Base-by-base conservation (phyloP, 2,888 invertebrate genomes). In the Agapostemon virescens region DNA sequence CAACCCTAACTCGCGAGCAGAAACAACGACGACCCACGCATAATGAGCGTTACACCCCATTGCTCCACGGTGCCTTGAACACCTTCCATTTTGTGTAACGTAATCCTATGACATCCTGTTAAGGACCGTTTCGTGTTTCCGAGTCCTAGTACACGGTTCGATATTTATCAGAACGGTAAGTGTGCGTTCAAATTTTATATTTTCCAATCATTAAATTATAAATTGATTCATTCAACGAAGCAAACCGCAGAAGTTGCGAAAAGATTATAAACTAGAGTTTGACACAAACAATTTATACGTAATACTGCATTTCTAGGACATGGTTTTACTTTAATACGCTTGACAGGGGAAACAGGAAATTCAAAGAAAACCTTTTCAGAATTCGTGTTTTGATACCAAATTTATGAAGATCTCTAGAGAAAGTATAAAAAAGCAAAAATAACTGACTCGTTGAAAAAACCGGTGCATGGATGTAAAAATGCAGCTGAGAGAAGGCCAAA, bases 21-120 rank as follows among this genome's bases (percentile, higher is more conserved):
- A 58, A 77, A 71, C 82, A 68, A 71, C 68, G 68, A 74, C 68
- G 70, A n/a, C 49, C 23, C 26, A 69, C 78, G 77, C 76, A 72
- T 84, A 84, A 84, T 78, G 76, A 84, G 81, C 64, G 76, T 75
- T 80, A 45, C 61, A 66, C 49, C 64, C 61, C 73, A 84, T 80
- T 80, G 77, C 84, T 80, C 80, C 80, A 77, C 36, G 30, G 73
- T 67, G 77, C 67, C 74, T 40, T 64, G 77, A 75, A 83, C 73
- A 83, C 73, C 77, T 77, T 70, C 67, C 74, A 74, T 83, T 74
- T 55, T n/a, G 42, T 69, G 23, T 15, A 13, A 40, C 42, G 58
- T 83, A 83, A 83, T 79, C 83, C 76, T 63, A 58, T 63, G 83
- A 77, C 80, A 69, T 77, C 64, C 49, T 67, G 83, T 79, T 84